These are phyloP conservation scores for Danaus melanippus DNA, from an alignment of 1,140 invertebrate species.

Conservation along the genomic window DNA sequence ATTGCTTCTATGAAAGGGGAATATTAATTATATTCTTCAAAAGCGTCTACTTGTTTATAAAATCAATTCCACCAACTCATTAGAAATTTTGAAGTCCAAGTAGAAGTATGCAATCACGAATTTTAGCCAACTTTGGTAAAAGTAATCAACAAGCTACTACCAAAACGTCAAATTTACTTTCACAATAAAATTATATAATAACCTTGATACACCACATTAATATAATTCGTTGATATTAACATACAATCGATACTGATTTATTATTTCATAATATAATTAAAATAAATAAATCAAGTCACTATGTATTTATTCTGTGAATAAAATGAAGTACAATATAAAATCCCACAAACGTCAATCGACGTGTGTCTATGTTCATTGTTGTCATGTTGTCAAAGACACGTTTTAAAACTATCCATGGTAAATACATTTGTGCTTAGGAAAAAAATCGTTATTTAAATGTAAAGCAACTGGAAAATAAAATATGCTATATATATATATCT, in stretches of 20 bases:
- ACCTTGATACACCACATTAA: conserved; percentile 20
- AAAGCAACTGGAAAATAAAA: too few relatives aligned
- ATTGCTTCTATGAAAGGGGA: conserved; percentile 7
- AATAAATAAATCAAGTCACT: conserved; percentile 42
- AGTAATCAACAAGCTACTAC: conserved; percentile 37
- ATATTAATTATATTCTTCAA: not conserved
- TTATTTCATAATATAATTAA: conserved; percentile 28
- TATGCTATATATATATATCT: too few relatives aligned
- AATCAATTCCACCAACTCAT: not conserved
- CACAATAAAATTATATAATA: conserved; percentile 40
- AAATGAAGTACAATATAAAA: conserved; percentile 34
- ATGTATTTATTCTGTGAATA: conserved; percentile 26
- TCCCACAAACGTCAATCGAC: conserved; percentile 27
- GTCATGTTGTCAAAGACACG: conserved; percentile 18
- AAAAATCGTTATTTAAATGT: too few relatives aligned
- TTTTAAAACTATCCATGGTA: not conserved
- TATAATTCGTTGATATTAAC: conserved; percentile 21
- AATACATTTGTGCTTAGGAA: too few relatives aligned
- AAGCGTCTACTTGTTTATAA: too few relatives aligned
- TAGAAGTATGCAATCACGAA: conserved; percentile 20
- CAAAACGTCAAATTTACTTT: conserved; percentile 40
- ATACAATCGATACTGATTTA: conserved; percentile 25
- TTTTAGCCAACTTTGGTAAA: conserved; percentile 35
- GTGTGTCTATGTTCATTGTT: conserved; percentile 8
- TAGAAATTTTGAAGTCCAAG: conserved; percentile 3